Base-by-base conservation (phyloP, 2,888 invertebrate genomes). In the Lottia scabra region DNA sequence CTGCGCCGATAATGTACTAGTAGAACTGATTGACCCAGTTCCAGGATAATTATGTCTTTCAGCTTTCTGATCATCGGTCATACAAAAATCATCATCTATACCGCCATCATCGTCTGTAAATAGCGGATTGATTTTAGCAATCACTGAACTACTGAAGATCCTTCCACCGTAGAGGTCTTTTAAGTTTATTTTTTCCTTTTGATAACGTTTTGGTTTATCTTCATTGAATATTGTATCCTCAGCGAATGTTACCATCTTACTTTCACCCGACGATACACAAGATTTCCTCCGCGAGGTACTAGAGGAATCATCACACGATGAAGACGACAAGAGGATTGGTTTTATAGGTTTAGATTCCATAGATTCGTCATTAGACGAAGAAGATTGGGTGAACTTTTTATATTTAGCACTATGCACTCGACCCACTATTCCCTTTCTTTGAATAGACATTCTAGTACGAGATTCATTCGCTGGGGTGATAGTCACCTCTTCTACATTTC, bases 211-310 rank as follows among this genome's bases (percentile, higher is more conserved):
- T 64, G 76, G 74, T 72, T 82, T 82, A 48, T 79, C 77, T 63
- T 83, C 84, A 75, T 83, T 83, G 64, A 83, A 83, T 38, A 83
- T 79, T 19, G 84, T 84, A 67, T 82, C 83, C 30, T 82, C 70
- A 26, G 83, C 78, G 74, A 84, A 84, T 19, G 81, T 82, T 43
- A 84, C 84, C 67, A 75, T 74, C 66, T 82, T 84, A 5, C 72
- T 70, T 72, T 83, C 83, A 13, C 74, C 76, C n/a, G 63, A 63
- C 12, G 71, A 68, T 8, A 66, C 64, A 56, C 15, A 48, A 46
- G 23, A 63, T 43, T 38, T 38, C 3, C 13, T 30, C 27, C 30
- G n/a, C 16, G 4, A 43, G 5, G 12, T 45, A 48, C 8, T 16
- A 27, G 26, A 67, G 30, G 64, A 65, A 46, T 70, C 70, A 16